These are phyloP conservation scores for Rhodophaea formosa DNA, from an alignment of 2,888 invertebrate genomes.

Conservation along the genomic window DNA sequence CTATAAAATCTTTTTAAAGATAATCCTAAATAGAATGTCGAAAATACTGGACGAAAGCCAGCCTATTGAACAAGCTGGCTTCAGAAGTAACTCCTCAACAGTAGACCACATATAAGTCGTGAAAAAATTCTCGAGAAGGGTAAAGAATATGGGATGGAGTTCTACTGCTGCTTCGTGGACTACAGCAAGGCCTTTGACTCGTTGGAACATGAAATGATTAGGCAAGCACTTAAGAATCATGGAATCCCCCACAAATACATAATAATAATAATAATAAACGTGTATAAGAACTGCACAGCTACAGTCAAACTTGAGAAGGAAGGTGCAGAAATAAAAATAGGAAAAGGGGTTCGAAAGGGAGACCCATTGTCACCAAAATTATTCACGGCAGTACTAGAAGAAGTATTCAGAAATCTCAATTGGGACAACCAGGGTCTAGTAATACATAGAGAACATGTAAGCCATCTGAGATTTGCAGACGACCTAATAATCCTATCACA, in stretches of 20 bases:
- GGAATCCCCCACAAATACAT: neutral
- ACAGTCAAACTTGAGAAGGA: neutral
- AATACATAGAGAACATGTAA: conserved; percentile 18
- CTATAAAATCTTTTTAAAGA: too few relatives aligned
- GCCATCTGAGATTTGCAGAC: too few relatives aligned
- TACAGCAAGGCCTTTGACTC: conserved; percentile 27
- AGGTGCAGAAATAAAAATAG: conserved; percentile 17
- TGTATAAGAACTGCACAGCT: too few relatives aligned
- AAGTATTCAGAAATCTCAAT: conserved; percentile 21
- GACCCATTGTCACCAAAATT: conserved; percentile 30
- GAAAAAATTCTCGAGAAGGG: neutral
- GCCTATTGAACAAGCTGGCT: too few relatives aligned
- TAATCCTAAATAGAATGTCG: too few relatives aligned
- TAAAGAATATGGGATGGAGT: conserved; percentile 19
- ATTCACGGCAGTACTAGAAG: conserved; percentile 24
- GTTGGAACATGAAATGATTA: conserved; percentile 19
- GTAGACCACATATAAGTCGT: too few relatives aligned
- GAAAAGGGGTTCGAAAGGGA: too few relatives aligned
- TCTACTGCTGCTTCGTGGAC: conserved; percentile 27
- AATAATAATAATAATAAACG: too few relatives aligned
- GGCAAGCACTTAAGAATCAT: conserved; percentile 12
- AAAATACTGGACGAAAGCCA: too few relatives aligned
- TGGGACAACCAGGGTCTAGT: conserved; percentile 24
- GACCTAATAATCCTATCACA: too few relatives aligned
- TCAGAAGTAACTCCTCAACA: too few relatives aligned